Conservation (phyloP, 1,140 invertebrate species). For the Drosophila dunni region DNA sequence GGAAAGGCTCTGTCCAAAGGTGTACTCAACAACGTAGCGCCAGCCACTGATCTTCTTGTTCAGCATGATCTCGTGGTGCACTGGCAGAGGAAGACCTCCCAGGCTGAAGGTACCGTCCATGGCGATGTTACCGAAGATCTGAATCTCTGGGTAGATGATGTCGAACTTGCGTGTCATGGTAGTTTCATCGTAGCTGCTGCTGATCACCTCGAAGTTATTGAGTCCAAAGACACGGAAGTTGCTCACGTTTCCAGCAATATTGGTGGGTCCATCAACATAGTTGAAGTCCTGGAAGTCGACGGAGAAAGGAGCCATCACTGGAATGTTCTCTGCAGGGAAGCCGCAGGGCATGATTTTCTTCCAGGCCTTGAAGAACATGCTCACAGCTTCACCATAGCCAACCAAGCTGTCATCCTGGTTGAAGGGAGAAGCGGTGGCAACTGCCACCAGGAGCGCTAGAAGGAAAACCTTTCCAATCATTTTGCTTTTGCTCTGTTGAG, state of each 20-base stretch:
- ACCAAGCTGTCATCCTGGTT: slow-evolving; percentile 28
- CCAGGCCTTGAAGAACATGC: slow-evolving; percentile 51
- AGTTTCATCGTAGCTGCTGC: slow-evolving; percentile 36
- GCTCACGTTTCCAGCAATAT: slow-evolving; percentile 53
- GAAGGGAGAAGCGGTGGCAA: slow-evolving; percentile 37
- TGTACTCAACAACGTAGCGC: slow-evolving; percentile 61
- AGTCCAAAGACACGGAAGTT: slow-evolving; percentile 59
- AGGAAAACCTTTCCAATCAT: slow-evolving; percentile 43
- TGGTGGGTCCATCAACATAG: slow-evolving; percentile 29
- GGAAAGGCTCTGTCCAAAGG: slow-evolving; percentile 40
- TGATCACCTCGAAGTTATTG: slow-evolving; percentile 53
- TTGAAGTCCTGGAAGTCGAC: slow-evolving; percentile 40
- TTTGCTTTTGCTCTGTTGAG: not conserved
- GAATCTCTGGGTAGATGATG: slow-evolving; percentile 55
- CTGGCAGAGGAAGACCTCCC: slow-evolving; percentile 40
- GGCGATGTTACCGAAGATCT: slow-evolving; percentile 49
- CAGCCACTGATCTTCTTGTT: slow-evolving; percentile 61
- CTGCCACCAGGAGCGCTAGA: slow-evolving; percentile 33
- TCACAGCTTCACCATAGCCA: slow-evolving; percentile 43
- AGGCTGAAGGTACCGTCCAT: slow-evolving; percentile 51
- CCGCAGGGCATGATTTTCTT: slow-evolving; percentile 67
- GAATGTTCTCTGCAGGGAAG: slow-evolving; percentile 45
- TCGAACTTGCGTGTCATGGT: slow-evolving; percentile 52
- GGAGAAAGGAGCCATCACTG: slow-evolving; percentile 49
- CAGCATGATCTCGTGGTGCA: slow-evolving; percentile 43